Evolutionary conservation across 2,113 vertebrate genomes (phyloP), one percentile per base, ranked within the genome.

Genomic region (Triplophysa tibetana): DNA sequence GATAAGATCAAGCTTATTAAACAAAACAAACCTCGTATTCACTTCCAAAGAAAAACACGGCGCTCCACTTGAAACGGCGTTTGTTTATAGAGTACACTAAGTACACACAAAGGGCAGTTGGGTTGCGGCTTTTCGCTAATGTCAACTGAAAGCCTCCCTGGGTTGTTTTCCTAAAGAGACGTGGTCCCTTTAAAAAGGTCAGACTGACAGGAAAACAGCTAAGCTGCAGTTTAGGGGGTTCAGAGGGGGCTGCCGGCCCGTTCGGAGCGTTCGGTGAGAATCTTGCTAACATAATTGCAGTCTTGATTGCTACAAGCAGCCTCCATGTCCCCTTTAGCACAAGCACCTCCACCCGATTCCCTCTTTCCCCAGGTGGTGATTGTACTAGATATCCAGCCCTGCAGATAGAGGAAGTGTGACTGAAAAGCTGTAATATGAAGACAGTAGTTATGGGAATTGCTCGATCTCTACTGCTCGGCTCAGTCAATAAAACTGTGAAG

Each of bases 231-330:
- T 70, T 65, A 23, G 8, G 60, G 56, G 62, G 41, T 75, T 64
- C 19, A 11, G 52, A 21, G 38, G 38, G 60, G 43, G 23, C 26
- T 75, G 60, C 43, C 38, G 74, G 41, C 48, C 60, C 24, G 24
- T 48, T 29, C 29, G 63, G 29, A 64, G 48, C 11, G 61, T 72
- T 74, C 61, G 66, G 60, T 48, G 60, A 6, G 23, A 79, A 69
- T 79, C 61, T 79, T 73, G 77, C 81, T 62, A 72, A 54, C 41
- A n/a, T 79, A 81, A 85, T 82, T 82, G 80, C 77, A 17, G 60
- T 64, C 69, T 82, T 82, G 80, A 85, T 85, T 85, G 77, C 76
- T 85, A 82, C 80, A 82, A 82, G 83, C 77, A 76, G 67, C 50
- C 72, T 62, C 77, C 66, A 45, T 79, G 72, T 85, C 41, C 80